These are phyloP conservation scores for Leucozona laternaria DNA, from an alignment of 2,888 invertebrate genomes.

Conservation along the genomic window DNA sequence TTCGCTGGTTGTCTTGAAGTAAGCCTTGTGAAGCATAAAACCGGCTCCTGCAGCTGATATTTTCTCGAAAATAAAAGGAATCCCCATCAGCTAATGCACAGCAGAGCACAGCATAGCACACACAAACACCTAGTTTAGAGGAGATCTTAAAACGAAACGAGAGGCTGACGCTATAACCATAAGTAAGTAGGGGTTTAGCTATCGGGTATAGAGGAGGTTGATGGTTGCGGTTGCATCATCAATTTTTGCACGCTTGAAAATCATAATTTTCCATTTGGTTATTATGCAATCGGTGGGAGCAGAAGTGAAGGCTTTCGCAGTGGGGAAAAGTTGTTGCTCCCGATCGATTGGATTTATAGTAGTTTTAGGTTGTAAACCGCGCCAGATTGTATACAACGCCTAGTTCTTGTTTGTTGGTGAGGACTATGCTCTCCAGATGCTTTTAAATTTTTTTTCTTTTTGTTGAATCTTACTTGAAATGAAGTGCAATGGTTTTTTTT, in stretches of 20 bases:
- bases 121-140: not conserved
- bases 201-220: constrained; percentile 3
- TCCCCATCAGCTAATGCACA: constrained; percentile 3
- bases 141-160: constrained; percentile 14
- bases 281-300: constrained; percentile 51
- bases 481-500: not conserved
- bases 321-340: constrained; percentile 67
- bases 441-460: not conserved
- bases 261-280: constrained; percentile 69
- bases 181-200: not conserved
- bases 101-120: not conserved
- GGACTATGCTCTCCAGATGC: not conserved
- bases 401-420: constrained; percentile 17
- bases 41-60: constrained; percentile 49
- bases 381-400: constrained; percentile 20
- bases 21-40: constrained; percentile 23
- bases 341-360: constrained; percentile 52
- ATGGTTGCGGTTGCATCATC: constrained; percentile 53
- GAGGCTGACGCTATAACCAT: constrained; percentile 8
- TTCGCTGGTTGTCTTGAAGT: constrained; percentile 50
- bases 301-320: constrained; percentile 33
- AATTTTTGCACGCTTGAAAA: constrained; percentile 61
- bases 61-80: constrained; percentile 64
- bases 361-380: constrained; percentile 21
- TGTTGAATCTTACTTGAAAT: not conserved